These are phyloP conservation scores for Hermaeophaga mercurialis DNA, from an alignment of 2,888 invertebrate genomes.

Conservation along the genomic window DNA sequence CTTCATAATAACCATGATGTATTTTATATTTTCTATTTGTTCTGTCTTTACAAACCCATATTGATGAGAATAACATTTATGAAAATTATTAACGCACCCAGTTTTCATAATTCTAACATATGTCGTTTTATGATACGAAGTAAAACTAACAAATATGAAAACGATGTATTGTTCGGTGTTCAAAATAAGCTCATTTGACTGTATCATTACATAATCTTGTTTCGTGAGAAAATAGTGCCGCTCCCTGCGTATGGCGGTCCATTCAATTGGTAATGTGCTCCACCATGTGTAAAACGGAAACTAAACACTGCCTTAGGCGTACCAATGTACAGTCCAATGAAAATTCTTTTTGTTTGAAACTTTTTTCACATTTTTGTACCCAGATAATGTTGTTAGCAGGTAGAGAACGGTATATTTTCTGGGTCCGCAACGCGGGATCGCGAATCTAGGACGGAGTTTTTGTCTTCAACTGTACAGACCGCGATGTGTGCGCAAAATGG, in stretches of 20 bases:
- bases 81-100: too few species aligned
- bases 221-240: conserved; percentile 51
- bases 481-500: too few species aligned
- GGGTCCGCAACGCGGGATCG: conserved; percentile 11
- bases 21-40: too few species aligned
- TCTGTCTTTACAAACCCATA: too few species aligned
- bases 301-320: conserved; percentile 55
- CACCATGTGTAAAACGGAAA: conserved; percentile 59
- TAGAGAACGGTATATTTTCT: conserved; percentile 38
- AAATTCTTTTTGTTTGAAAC: conserved; percentile 47
- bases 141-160: too few species aligned
- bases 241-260: conserved; percentile 46
- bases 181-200: conserved; percentile 19
- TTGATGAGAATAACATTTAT: too few species aligned
- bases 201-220: conserved; percentile 37
- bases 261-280: conserved; percentile 55
- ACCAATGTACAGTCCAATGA: conserved; percentile 51
- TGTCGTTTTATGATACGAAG: too few species aligned
- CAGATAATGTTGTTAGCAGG: conserved; percentile 44
- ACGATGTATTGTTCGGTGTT: too few species aligned
- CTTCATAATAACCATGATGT: too few species aligned
- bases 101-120: too few species aligned
- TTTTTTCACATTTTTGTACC: conserved; percentile 45
- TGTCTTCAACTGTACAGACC: conserved; percentile 1
- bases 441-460: conserved; percentile 28